A percentile compares a stretch with the other conserved stretches of the same genome.
These are phyloP conservation scores for Lepas anatifera DNA, from an alignment of 2,888 invertebrate species.

Conservation along the genomic window DNA sequence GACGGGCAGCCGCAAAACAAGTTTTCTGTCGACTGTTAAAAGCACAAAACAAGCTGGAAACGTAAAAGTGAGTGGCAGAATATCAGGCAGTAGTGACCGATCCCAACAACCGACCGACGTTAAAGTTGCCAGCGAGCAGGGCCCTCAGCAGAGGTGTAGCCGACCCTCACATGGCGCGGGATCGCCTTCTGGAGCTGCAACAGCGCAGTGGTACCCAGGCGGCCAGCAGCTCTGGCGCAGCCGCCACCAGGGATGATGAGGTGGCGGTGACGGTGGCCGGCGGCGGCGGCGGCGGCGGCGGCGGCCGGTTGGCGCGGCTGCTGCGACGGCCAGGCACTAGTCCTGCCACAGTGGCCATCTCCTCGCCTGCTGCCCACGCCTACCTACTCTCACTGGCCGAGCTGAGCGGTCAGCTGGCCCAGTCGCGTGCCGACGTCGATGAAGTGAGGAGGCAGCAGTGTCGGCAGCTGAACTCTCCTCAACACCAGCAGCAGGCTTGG, in stretches of 20 bases:
- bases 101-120: too few species aligned
- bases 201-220: not conserved
- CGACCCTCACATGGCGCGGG: not conserved
- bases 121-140: too few species aligned
- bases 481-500: not conserved
- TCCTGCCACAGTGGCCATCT: not conserved
- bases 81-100: too few species aligned
- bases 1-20: too few species aligned
- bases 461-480: not conserved
- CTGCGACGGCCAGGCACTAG: not conserved
- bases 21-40: too few species aligned
- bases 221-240: not conserved
- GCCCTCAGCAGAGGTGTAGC: too few species aligned
- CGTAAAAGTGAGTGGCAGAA: too few species aligned
- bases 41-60: too few species aligned
- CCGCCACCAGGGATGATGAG: not conserved
- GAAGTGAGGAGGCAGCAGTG: constrained; percentile 1
- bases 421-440: not conserved
- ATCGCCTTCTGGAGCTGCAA: not conserved
- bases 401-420: not conserved
- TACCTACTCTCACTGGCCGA: not conserved
- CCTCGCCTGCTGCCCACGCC: not conserved
- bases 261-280: not conserved
- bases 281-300: not conserved
- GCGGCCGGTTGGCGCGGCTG: not conserved